Conservation (phyloP, 1,140 invertebrate species). For the Anoplolepis gracilipes region DNA sequence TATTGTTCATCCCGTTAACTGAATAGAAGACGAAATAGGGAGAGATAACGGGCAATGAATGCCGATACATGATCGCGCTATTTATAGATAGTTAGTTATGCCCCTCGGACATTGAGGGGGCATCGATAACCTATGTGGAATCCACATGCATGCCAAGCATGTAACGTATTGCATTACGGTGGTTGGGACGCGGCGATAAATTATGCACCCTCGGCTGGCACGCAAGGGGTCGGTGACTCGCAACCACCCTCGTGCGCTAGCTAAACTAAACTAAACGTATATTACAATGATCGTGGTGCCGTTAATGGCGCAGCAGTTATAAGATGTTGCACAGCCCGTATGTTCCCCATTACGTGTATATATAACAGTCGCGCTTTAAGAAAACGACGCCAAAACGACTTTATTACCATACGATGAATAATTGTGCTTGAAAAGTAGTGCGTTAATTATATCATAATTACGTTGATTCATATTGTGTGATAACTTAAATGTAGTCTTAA, state of each 20-base stretch:
- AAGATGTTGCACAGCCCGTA: conserved; percentile 80
- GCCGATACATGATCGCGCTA: conserved; percentile 72
- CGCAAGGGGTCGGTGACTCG: conserved; percentile 62
- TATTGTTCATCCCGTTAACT: not conserved
- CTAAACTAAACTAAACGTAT: conserved; percentile 81
- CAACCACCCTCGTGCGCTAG: conserved; percentile 70
- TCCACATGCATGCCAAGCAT: conserved; percentile 77
- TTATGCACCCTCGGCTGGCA: conserved; percentile 80
- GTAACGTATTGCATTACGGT: conserved; percentile 78
- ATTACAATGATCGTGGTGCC: conserved; percentile 80
- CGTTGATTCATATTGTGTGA: not conserved
- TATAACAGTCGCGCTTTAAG: conserved; percentile 11
- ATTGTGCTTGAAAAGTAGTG: not conserved
- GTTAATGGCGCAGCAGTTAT: conserved; percentile 82
- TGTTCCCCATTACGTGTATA: conserved; percentile 76
- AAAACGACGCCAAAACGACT: conserved; percentile 1
- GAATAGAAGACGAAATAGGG: not conserved
- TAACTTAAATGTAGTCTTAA: too few relatives aligned
- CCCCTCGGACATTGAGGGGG: conserved; percentile 67
- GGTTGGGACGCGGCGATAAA: conserved; percentile 77
- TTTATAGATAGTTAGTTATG: conserved; percentile 72
- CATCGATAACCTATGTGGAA: conserved; percentile 77
- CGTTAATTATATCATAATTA: conserved; percentile 21
- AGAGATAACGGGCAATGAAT: conserved; percentile 64
- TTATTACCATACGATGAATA: not conserved